Evolutionary conservation across 2,113 vertebrate species (phyloP), one percentile per base, ranked within the genome.

Genomic region (Salvator merianae): DNA sequence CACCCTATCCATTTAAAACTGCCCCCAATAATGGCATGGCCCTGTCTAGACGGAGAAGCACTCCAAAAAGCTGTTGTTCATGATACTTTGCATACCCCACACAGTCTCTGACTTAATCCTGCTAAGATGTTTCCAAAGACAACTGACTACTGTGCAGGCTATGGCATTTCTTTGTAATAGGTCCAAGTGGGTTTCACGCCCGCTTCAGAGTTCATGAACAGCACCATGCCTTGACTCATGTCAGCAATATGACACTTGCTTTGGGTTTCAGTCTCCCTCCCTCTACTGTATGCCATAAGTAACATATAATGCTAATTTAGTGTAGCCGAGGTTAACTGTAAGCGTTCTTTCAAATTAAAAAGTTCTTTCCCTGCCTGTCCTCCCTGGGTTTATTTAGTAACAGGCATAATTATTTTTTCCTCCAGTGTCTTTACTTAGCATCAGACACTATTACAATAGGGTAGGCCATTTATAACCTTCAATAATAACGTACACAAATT

Each of bases 61-160:
- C 70, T 87, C 87, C 76, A 79, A 80, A 74, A 79, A 80, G 82
- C 79, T 87, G 36, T 65, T 83, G 55, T 55, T 79, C 55, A 72
- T 90, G 82, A 90, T 93, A 86, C 73, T 91, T 90, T 92, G 91
- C 89, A 92, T 76, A 87, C 63, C 43, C 53, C 1, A 30, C 43
- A 86, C 83, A 81, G 88, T 91, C 91, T 93, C 89, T 76, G 81
- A 84, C 81, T 93, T 84, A 70, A 55, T 89, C 75, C 70, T 89
- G 89, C 86, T 89, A 91, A 93, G 91, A 93, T 81, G 32, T 79
- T 93, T 92, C 90, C 87, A 91, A 82, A 88, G 91, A 93, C 85
- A 90, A 89, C 82, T 87, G 91, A 86, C 88, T 93, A 84, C 87
- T 84, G 84, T 83, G 72, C 47, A 87, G 89, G 81, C 83, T 0